These are phyloP conservation scores for Octodon degus DNA, from an alignment of 2,113 vertebrate genomes.

Conservation along the genomic window DNA sequence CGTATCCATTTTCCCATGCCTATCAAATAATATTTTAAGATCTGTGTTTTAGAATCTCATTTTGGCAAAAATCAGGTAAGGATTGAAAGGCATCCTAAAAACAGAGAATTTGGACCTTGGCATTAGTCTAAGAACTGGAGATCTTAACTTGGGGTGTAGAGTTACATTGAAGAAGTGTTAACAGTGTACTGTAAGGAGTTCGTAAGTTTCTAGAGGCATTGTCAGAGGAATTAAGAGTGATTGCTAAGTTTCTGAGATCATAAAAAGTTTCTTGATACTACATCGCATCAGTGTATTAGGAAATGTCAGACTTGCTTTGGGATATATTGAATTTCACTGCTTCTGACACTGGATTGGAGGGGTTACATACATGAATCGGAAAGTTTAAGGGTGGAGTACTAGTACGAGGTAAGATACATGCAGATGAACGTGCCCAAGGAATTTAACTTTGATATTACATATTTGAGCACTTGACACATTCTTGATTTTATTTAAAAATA, in stretches of 20 bases:
- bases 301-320: not conserved
- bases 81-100: slow-evolving; percentile 6
- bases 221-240: not conserved
- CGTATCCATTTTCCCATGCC: not conserved
- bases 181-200: not conserved
- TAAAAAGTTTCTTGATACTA: not conserved
- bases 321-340: not conserved
- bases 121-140: not conserved
- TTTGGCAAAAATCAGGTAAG: not conserved
- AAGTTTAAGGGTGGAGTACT: not conserved
- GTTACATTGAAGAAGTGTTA: not conserved
- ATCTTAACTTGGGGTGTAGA: not conserved
- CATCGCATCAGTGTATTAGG: not conserved
- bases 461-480: not conserved
- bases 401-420: not conserved
- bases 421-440: slow-evolving; percentile 18
- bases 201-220: not conserved
- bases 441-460: not conserved
- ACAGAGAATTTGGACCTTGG: not conserved
- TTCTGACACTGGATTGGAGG: not conserved
- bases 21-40: not conserved
- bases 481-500: not conserved
- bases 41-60: not conserved
- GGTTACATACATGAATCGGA: not conserved
- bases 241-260: not conserved